phyloP scores from a whole-genome alignment of 2,888 invertebrate species.

The Chymomyza procnemis region DNA sequence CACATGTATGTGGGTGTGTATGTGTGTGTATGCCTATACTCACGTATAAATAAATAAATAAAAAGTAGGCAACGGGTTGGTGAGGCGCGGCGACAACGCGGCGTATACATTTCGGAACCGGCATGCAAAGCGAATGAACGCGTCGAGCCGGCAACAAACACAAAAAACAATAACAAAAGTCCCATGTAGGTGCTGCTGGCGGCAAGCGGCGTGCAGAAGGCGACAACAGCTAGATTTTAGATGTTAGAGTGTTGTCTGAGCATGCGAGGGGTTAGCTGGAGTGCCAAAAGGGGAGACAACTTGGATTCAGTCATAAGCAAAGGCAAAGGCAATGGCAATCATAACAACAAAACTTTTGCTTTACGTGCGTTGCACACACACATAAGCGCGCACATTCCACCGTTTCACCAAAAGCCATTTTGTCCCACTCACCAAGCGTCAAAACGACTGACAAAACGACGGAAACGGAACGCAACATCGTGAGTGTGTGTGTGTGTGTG shows the following conservation, averaged over 20 bases:
- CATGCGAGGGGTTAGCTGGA: not conserved
- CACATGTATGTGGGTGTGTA: too few species aligned
- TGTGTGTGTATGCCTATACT: not conserved
- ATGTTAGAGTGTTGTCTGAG: not conserved
- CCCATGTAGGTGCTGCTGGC: conserved; percentile 3
- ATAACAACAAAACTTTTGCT: conserved; percentile 10
- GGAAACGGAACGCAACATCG: not conserved
- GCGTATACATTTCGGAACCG: not conserved
- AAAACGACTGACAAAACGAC: not conserved
- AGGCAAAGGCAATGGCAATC: not conserved
- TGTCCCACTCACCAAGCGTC: conserved; percentile 59
- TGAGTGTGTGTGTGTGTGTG: not conserved
- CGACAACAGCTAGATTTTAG: not conserved
- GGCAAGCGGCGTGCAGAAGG: not conserved
- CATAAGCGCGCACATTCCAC: not conserved
- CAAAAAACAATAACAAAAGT: conserved; percentile 40
- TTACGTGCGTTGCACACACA: conserved; percentile 13
- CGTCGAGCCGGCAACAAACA: not conserved
- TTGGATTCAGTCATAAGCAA: not conserved
- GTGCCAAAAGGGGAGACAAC: too few species aligned
- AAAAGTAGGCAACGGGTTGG: conserved; percentile 39
- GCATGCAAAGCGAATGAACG: conserved; percentile 37
- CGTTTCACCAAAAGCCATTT: conserved; percentile 12
- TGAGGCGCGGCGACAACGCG: conserved; percentile 43
- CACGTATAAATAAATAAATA: conserved; percentile 28